These are phyloP conservation scores for Trematomus loennbergii DNA, from an alignment of 2,113 vertebrate genomes.

Conservation along the genomic window DNA sequence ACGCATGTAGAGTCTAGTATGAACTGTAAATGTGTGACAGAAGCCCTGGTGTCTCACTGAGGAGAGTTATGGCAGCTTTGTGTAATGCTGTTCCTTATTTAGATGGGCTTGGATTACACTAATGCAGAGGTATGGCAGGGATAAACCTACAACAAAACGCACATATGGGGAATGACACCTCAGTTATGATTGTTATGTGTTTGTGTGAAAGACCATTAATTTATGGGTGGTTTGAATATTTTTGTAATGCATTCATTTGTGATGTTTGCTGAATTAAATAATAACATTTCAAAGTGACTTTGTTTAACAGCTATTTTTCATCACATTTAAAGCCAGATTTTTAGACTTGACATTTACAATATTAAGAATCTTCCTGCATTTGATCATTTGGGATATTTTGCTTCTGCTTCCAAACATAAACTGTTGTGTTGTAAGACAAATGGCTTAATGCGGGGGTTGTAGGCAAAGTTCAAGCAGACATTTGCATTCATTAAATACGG, in stretches of 20 bases:
- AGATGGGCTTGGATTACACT: constrained; percentile 18
- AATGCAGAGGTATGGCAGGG: background rate
- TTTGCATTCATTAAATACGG: too few species aligned
- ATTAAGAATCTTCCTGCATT: background rate
- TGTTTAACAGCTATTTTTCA: constrained; percentile 3
- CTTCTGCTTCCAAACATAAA: background rate
- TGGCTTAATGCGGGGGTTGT: background rate
- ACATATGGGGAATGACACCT: background rate
- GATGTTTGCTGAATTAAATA: constrained; percentile 36
- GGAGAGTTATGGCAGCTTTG: constrained; percentile 45
- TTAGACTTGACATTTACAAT: background rate
- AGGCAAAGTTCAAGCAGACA: background rate
- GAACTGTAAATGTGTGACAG: constrained; percentile 18
- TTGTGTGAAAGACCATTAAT: constrained; percentile 7
- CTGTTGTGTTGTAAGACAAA: background rate
- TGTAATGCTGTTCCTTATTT: constrained; percentile 31
- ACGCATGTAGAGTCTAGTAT: background rate
- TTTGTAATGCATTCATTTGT: constrained; percentile 38
- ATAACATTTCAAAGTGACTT: constrained; percentile 10
- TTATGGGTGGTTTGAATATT: constrained; percentile 24
- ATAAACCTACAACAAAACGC: background rate
- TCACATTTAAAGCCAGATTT: background rate
- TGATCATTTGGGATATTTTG: background rate
- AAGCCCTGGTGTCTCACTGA: constrained; percentile 22
- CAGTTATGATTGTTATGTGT: constrained; percentile 15